These are phyloP conservation scores for Trissolcus basalis DNA, from an alignment of 1,140 invertebrate species.

Conservation along the genomic window DNA sequence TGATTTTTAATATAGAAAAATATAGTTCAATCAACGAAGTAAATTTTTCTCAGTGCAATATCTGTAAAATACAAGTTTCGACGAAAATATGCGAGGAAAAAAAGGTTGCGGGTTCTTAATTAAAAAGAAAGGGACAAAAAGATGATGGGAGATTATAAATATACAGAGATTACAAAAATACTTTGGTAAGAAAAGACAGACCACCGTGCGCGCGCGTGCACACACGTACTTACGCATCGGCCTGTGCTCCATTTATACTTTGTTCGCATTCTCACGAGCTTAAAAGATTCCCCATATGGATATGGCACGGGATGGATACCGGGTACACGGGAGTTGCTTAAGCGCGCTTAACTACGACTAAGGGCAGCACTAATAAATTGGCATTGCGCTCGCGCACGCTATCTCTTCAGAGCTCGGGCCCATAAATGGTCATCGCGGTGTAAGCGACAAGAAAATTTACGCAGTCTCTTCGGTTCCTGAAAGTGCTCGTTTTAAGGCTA, in stretches of 20 bases:
- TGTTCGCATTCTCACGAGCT: slow-evolving; percentile 67
- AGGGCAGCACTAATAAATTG: slow-evolving; percentile 73
- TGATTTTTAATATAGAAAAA: too few relatives aligned
- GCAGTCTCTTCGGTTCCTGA: slow-evolving; percentile 63
- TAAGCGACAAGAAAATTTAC: slow-evolving; percentile 68
- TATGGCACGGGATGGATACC: slow-evolving; percentile 59
- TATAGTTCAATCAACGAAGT: too few relatives aligned
- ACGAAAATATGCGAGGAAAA: too few relatives aligned
- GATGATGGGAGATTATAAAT: slow-evolving; percentile 18
- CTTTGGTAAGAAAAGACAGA: slow-evolving; percentile 31
- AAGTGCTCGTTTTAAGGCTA: slow-evolving; percentile 53
- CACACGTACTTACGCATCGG: slow-evolving; percentile 48
- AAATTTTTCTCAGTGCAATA: too few relatives aligned
- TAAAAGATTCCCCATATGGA: slow-evolving; percentile 68
- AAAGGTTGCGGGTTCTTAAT: too few relatives aligned
- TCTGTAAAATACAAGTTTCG: too few relatives aligned
- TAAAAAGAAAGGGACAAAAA: not conserved
- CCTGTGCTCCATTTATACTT: slow-evolving; percentile 64
- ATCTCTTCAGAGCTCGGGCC: slow-evolving; percentile 58
- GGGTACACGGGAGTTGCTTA: slow-evolving; percentile 58
- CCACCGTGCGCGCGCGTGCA: slow-evolving; percentile 57
- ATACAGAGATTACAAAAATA: slow-evolving; percentile 38
- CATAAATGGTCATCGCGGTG: slow-evolving; percentile 66
- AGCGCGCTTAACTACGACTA: slow-evolving; percentile 69
- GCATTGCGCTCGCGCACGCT: slow-evolving; percentile 65